Evolutionary conservation across 2,888 invertebrate species (phyloP), one percentile per base, ranked within the genome.

Genomic region (Opisthograptis luteolata): DNA sequence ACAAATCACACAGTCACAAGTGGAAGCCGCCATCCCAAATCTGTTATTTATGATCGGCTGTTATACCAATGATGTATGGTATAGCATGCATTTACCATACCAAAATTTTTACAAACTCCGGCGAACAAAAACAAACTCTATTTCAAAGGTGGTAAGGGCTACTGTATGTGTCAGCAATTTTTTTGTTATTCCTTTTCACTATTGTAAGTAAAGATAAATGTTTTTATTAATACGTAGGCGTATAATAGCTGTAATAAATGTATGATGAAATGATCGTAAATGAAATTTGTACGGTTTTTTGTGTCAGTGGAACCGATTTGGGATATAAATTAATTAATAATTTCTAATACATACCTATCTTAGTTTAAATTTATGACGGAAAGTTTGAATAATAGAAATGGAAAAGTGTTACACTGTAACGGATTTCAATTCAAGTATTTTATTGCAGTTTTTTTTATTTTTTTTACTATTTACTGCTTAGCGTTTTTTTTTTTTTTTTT

Each of bases 31-130:
- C 66, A 31, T 56, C 66, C 71, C 56, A 76, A 73, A 75, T 71
- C 68, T 74, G 70, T 78, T 76, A 84, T 84, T 85, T 81, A 84
- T 78, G 73, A 69, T 73, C 64, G 58, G 72, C 73, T 79, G 74
- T 79, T 77, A 74, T 76, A 68, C 54, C 62, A 73, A 80, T 84
- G 84, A 84, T 83, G 76, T 73, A 84, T 81, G 68, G 70, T 65
- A 62, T 55, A 68, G n/a, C 67, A 65, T 72, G 65, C 64, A 65
- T 61, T 49, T 55, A 37, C 15, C 40, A 48, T 45, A 55, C 48
- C 57, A 50, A 37, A 10, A 15, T 9, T 28, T 19, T 30, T 41
- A 27, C 0, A 3, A 31, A 5, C 36, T 12, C 15, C 12, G 27
- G 5, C 30, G 55, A 37, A 8, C 36, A 0, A 68, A 65, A 58